These are phyloP conservation scores for Gadopsis marmoratus DNA, from an alignment of 2,797 vertebrate genomes.

Conservation along the genomic window DNA sequence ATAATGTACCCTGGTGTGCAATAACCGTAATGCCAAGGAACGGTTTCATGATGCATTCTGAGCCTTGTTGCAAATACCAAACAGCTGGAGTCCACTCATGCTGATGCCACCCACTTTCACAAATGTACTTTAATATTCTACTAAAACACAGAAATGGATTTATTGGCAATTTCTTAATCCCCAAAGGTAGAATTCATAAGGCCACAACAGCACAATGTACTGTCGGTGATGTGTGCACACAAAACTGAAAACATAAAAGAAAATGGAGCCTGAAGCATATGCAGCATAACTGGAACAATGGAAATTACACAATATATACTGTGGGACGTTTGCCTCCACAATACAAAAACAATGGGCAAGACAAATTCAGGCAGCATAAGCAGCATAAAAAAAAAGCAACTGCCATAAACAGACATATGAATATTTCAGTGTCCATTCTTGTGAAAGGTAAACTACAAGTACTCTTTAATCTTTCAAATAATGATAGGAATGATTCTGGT, in stretches of 20 bases:
- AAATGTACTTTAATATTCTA: slow-evolving; percentile 68
- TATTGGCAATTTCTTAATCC: slow-evolving; percentile 56
- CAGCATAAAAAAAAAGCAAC: slow-evolving; percentile 43
- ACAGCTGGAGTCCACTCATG: slow-evolving; percentile 64
- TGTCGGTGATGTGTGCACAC: slow-evolving; percentile 25
- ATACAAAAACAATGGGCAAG: background rate
- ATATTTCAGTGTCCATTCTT: slow-evolving; percentile 53
- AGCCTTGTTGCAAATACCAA: slow-evolving; percentile 70
- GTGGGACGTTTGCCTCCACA: background rate
- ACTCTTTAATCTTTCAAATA: slow-evolving; percentile 48
- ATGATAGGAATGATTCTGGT: slow-evolving; percentile 49
- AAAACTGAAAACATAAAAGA: slow-evolving; percentile 40
- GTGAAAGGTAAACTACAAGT: slow-evolving; percentile 43
- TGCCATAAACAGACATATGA: slow-evolving; percentile 49
- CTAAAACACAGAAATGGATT: slow-evolving; percentile 64
- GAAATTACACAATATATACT: slow-evolving; percentile 15
- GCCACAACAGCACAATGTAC: slow-evolving; percentile 28
- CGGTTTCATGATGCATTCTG: slow-evolving; percentile 62
- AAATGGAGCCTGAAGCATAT: slow-evolving; percentile 42
- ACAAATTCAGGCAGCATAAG: background rate
- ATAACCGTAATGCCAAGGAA: slow-evolving; percentile 72
- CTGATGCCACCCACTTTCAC: slow-evolving; percentile 62
- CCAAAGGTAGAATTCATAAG: slow-evolving; percentile 46
- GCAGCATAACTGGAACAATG: slow-evolving; percentile 34
- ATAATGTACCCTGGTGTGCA: slow-evolving; percentile 78